phyloP scores from a whole-genome alignment of 2,113 vertebrate genomes.

The Xenopus laevis region DNA sequence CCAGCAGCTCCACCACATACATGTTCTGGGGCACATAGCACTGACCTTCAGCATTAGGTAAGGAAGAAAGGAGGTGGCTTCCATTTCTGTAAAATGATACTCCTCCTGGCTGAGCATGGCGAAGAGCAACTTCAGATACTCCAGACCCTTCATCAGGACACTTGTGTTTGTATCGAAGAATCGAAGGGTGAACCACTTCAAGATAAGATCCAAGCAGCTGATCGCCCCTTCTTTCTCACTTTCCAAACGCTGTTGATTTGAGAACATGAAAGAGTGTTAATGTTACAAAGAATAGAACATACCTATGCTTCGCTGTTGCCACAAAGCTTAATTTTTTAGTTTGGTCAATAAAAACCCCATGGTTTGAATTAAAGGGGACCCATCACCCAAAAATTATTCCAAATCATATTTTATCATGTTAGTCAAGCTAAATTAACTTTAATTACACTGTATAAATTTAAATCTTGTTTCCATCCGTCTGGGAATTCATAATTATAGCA shows the following conservation, averaged over 20 bases:
- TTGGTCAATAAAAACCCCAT: too few relatives aligned
- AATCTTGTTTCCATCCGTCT: too few relatives aligned
- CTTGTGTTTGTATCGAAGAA: conserved; percentile 99
- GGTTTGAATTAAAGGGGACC: too few relatives aligned
- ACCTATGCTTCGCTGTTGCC: too few relatives aligned
- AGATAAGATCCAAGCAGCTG: conserved; percentile 87
- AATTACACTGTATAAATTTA: too few relatives aligned
- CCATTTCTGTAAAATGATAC: conserved; percentile 91
- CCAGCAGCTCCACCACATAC: conserved; percentile 25
- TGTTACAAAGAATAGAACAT: too few relatives aligned
- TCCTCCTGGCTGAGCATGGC: conserved; percentile 79
- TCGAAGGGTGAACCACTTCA: conserved; percentile 94
- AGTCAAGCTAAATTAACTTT: too few relatives aligned
- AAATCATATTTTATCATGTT: too few relatives aligned
- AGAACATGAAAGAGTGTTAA: too few relatives aligned
- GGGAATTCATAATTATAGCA: too few relatives aligned
- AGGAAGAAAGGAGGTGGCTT: conserved; percentile 91
- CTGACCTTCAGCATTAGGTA: conserved; percentile 92
- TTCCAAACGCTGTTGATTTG: conserved; percentile 79
- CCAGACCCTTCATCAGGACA: conserved; percentile 91
- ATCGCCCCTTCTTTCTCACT: conserved; percentile 88
- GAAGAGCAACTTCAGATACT: conserved; percentile 93
- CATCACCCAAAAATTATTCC: too few relatives aligned
- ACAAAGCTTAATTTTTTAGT: too few relatives aligned
- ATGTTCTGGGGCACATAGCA: not conserved